Evolutionary conservation across 2,113 vertebrate species (phyloP), one percentile per base, ranked within the genome.

Genomic region (Chloropsis cyanopogon): DNA sequence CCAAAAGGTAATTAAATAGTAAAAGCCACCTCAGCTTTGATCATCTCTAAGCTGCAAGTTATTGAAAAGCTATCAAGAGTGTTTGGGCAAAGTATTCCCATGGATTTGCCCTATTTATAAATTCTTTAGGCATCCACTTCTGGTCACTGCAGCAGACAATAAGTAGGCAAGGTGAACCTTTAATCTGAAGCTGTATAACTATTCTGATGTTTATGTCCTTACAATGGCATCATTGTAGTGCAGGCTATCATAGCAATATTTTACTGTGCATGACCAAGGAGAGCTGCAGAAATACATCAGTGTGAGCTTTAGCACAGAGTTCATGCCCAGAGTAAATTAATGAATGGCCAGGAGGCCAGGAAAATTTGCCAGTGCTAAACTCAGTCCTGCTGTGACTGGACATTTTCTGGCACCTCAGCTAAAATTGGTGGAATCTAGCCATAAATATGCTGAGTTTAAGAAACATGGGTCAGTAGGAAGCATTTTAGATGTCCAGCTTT

Each of bases 311-410:
- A 81, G 33, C 63, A 87, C 12, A 82, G 39, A 70, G 52, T 42
- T 70, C 35, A 37, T 33, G 49, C 39, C 42, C 47, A 63, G 35
- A 66, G 23, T 21, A 80, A 86, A 88, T 81, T 21, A 84, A 44
- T 4, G 22, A 83, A 29, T 42, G 39, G 57, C 61, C 85, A 86
- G 22, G 42, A 85, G 66, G 66, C 39, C 61, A 85, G 70, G 79
- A 93, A 92, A 86, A 86, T 88, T 59, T n/a, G 7, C 54, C 64
- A 88, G 46, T 57, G 42, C 31, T 90, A 92, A 95, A 90, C 41
- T 90, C 42, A 35, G 63, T 33, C 91, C 76, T 88, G 86, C 83
- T 81, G 89, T 61, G 86, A 91, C 68, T 28, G 20, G 50, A 77
- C 7, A 13, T 53, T n/a, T 92, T 80, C 54, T 93, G 80, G 76